Percentiles rank a stretch among this genome's conserved stretches.
Conservation (phyloP, 2,888 invertebrate genomes). For the Limenitis camilla region DNA sequence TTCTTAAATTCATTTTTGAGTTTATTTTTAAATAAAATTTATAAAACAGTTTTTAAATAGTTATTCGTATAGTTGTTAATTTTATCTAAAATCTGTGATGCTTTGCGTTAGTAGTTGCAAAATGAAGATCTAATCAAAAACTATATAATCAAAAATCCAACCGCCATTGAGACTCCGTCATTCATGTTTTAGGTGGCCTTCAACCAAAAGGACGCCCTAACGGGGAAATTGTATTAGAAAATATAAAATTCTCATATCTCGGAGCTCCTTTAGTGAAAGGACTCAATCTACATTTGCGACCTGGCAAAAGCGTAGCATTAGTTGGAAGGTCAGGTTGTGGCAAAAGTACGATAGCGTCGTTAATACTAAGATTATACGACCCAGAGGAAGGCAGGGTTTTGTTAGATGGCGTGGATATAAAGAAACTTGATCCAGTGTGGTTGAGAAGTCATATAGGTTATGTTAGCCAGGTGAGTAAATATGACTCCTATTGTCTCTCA, state of each 20-base stretch:
- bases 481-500: neutral
- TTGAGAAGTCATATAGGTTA: constrained; percentile 89
- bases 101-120: too few relatives aligned
- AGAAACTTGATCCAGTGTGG: constrained; percentile 86
- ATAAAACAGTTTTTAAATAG: too few relatives aligned
- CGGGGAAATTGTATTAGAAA: constrained; percentile 84
- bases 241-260: constrained; percentile 84
- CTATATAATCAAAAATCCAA: too few relatives aligned
- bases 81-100: too few relatives aligned
- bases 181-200: constrained; percentile 72
- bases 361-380: constrained; percentile 91
- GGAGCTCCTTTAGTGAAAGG: constrained; percentile 73
- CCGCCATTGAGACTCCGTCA: too few relatives aligned
- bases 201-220: constrained; percentile 68
- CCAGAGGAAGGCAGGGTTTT: constrained; percentile 81
- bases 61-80: too few relatives aligned
- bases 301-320: constrained; percentile 83
- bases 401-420: constrained; percentile 86
- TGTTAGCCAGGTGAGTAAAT: constrained; percentile 83
- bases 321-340: constrained; percentile 96
- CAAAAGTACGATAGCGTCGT: constrained; percentile 91
- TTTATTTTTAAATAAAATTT: too few relatives aligned
- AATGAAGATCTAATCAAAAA: too few relatives aligned
- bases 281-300: constrained; percentile 78
- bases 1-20: too few relatives aligned